Conservation (phyloP, 2,888 invertebrate genomes). For the Julus scanicus region DNA sequence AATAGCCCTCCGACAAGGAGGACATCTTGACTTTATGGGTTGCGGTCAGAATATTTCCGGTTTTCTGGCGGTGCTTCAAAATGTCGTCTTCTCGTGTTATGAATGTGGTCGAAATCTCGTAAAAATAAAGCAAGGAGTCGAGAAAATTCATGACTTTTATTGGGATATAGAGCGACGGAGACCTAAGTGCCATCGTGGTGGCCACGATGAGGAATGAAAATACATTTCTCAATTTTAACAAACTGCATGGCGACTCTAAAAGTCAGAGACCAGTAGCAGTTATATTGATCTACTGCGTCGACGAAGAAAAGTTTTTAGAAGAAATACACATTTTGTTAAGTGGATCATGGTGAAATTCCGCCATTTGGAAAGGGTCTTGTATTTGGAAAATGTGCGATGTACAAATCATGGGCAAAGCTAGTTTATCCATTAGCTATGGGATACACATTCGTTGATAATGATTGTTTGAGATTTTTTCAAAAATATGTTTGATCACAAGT, state of each 20-base stretch:
- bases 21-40: constrained; percentile 37
- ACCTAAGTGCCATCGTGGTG: no score
- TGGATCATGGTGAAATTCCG: background rate
- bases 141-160: constrained; percentile 29
- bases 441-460: no score
- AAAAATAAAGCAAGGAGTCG: background rate
- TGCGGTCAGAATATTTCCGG: constrained; percentile 31
- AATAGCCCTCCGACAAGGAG: background rate
- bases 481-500: no score
- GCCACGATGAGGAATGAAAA: background rate
- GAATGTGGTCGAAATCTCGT: constrained; percentile 30
- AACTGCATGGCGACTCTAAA: constrained; percentile 24
- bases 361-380: background rate
- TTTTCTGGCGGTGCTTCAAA: constrained; percentile 18
- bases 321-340: background rate
- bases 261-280: constrained; percentile 5
- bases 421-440: no score
- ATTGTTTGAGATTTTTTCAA: no score
- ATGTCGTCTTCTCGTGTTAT: background rate
- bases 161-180: background rate
- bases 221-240: background rate
- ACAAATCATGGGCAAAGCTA: no score
- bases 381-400: no score
- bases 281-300: background rate
- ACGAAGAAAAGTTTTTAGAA: background rate